Evolutionary conservation across 37 sponge, comb jelly and placozoan species (phyloP).

Genomic region (Crambe crambe): DNA sequence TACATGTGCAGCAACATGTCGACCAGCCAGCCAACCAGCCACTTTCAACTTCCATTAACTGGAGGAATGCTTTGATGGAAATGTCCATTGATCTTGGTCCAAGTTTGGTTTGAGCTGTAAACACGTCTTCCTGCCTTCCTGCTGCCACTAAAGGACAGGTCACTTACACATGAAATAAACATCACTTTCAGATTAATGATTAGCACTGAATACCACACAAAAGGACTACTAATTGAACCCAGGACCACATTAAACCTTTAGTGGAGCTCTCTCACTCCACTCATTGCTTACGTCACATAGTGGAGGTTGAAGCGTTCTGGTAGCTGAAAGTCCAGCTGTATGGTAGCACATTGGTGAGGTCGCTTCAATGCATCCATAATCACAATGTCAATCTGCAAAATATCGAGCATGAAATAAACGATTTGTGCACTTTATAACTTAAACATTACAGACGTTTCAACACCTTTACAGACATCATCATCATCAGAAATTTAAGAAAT

Average conservation of each 20-base stretch:
- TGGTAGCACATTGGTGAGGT: constrained; percentile 98
- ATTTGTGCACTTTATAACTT: no score
- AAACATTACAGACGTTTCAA: no score
- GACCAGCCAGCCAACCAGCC: no score
- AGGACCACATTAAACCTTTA: not conserved
- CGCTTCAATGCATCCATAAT: constrained; percentile 89
- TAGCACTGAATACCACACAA: not conserved
- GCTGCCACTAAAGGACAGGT: constrained; percentile 3
- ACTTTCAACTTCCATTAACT: not conserved
- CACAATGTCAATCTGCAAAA: constrained; percentile 88
- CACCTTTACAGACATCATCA: no score
- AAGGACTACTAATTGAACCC: not conserved
- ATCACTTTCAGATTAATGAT: constrained; percentile 11
- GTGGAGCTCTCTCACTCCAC: not conserved
- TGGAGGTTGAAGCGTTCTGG: constrained; percentile 88
- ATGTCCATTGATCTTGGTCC: not conserved
- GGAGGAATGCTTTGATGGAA: constrained; percentile 6
- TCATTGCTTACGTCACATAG: constrained; percentile 47
- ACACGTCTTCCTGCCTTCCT: not conserved
- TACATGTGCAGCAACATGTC: no score
- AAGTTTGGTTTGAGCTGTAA: not conserved
- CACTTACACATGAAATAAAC: constrained; percentile 4
- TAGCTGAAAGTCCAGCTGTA: constrained; percentile 97
- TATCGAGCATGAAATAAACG: no score
- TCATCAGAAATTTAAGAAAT: no score